Conservation (phyloP, 2,888 invertebrate species). For the Drosophila lutescens region DNA sequence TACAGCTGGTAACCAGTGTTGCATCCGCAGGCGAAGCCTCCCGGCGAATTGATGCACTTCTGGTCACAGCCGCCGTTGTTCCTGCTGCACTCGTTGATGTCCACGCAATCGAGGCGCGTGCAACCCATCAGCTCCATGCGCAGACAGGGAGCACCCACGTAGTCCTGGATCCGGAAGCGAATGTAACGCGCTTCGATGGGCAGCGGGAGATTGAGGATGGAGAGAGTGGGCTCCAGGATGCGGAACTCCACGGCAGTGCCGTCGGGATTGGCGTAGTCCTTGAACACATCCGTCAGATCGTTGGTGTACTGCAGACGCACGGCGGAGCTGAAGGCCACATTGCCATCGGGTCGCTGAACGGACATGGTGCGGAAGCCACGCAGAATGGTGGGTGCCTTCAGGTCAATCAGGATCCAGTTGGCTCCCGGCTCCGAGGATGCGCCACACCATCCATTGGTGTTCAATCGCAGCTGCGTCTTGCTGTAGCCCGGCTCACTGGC, state of each 20-base stretch:
- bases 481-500: slow-evolving; percentile 92
- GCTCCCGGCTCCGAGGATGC: slow-evolving; percentile 92
- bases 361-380: slow-evolving; percentile 96
- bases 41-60: slow-evolving; percentile 95
- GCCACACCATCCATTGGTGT: slow-evolving; percentile 96
- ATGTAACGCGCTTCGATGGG: slow-evolving; percentile 96
- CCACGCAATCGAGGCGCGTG: slow-evolving; percentile 93
- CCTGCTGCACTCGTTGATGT: slow-evolving; percentile 93
- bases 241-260: slow-evolving; percentile 97
- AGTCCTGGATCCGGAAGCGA: slow-evolving; percentile 94
- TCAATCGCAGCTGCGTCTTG: slow-evolving; percentile 93
- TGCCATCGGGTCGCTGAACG: slow-evolving; percentile 92
- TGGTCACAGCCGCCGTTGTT: slow-evolving; percentile 97
- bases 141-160: slow-evolving; percentile 94
- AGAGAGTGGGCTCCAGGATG: slow-evolving; percentile 94
- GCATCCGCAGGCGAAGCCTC: slow-evolving; percentile 94
- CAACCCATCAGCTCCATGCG: slow-evolving; percentile 97
- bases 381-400: slow-evolving; percentile 94
- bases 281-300: slow-evolving; percentile 94
- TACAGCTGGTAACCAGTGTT: slow-evolving; percentile 96
- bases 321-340: slow-evolving; percentile 94
- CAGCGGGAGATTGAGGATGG: slow-evolving; percentile 94
- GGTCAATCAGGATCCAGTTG: slow-evolving; percentile 94
- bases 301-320: slow-evolving; percentile 94
- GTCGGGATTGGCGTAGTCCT: slow-evolving; percentile 96